Percentiles rank a stretch among this genome's conserved stretches.
These are phyloP conservation scores for Macroglossus sobrinus DNA, from an alignment of 2,113 vertebrate species.

Conservation along the genomic window DNA sequence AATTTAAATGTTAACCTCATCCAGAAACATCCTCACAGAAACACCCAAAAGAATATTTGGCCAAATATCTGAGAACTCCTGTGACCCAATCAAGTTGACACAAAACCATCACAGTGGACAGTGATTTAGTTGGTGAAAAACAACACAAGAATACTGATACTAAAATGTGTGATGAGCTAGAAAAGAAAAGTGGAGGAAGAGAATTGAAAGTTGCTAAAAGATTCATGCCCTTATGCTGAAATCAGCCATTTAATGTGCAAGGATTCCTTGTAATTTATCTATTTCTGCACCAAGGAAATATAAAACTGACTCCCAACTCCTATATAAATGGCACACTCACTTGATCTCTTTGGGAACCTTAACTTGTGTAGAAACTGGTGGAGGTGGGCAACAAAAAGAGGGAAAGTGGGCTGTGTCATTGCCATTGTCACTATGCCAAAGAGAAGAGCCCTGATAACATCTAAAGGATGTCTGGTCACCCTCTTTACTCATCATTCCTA, in stretches of 20 bases:
- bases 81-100: neutral
- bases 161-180: neutral
- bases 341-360: neutral
- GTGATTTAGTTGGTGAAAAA: neutral
- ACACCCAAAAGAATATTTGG: neutral
- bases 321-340: neutral
- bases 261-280: constrained; percentile 6
- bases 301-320: constrained; percentile 43
- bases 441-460: neutral
- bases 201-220: neutral
- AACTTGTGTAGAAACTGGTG: neutral
- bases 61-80: neutral
- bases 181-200: constrained; percentile 23
- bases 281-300: constrained; percentile 27
- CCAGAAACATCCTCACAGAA: neutral
- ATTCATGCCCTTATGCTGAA: neutral
- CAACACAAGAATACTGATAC: neutral
- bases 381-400: neutral
- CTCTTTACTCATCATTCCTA: neutral
- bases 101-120: neutral
- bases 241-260: constrained; percentile 21
- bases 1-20: neutral
- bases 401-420: neutral
- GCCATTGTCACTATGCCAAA: neutral
- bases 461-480: neutral